These are phyloP conservation scores for Protonibea diacanthus DNA, from an alignment of 2,797 vertebrate species.

Conservation along the genomic window DNA sequence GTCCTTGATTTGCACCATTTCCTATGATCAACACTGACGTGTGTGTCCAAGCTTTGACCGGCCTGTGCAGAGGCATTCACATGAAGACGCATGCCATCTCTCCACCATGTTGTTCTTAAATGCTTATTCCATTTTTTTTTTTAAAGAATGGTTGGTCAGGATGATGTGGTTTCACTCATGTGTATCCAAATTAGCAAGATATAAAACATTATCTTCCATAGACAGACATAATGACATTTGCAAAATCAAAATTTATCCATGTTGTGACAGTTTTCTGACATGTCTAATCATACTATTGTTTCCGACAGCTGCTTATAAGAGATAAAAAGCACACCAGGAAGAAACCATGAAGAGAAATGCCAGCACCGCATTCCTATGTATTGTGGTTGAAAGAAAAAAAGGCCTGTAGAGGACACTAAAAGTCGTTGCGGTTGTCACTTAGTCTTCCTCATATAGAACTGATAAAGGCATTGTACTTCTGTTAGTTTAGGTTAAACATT, in stretches of 20 bases:
- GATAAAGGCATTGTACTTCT: neutral
- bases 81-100: constrained; percentile 1
- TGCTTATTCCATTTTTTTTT: neutral
- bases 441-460: neutral
- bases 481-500: constrained; percentile 10
- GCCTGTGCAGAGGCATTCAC: neutral
- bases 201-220: too few species aligned
- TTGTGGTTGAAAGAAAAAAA: neutral
- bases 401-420: neutral
- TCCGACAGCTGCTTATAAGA: constrained; percentile 7
- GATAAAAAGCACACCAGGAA: constrained; percentile 12
- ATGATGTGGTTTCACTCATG: too few species aligned
- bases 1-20: too few species aligned
- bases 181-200: too few species aligned
- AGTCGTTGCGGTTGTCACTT: neutral
- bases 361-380: constrained; percentile 2
- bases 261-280: too few species aligned
- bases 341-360: constrained; percentile 8
- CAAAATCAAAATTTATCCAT: too few species aligned
- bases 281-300: too few species aligned
- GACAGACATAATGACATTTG: too few species aligned
- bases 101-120: constrained; percentile 39
- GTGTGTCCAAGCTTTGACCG: neutral
- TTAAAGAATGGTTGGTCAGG: neutral
- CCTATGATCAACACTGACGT: neutral